Conservation (phyloP, 1,140 invertebrate species). For the Zaprionus kolodkinae region DNA sequence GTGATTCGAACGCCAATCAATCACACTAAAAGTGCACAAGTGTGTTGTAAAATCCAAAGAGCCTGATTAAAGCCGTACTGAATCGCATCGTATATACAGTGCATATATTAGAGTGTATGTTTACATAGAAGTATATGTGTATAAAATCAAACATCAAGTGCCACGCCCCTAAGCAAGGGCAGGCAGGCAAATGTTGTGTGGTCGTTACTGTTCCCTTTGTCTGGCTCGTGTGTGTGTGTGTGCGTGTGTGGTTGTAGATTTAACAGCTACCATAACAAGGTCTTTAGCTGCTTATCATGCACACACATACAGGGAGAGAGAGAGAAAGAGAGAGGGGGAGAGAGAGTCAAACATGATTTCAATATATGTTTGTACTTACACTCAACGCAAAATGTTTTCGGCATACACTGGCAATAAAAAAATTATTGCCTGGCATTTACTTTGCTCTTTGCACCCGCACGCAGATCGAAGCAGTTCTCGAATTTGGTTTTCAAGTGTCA, state of each 20-base stretch:
- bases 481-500: slow-evolving; percentile 63
- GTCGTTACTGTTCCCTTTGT: slow-evolving; percentile 39
- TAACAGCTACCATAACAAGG: slow-evolving; percentile 71
- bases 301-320: slow-evolving; percentile 10
- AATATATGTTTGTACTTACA: slow-evolving; percentile 65
- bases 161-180: slow-evolving; percentile 38
- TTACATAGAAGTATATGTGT: background rate
- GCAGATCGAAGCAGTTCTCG: slow-evolving; percentile 52
- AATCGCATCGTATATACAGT: slow-evolving; percentile 60
- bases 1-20: slow-evolving; percentile 55
- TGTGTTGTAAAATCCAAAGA: slow-evolving; percentile 67
- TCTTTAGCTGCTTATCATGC: slow-evolving; percentile 67
- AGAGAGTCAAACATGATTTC: slow-evolving; percentile 58
- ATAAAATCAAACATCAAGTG: slow-evolving; percentile 61
- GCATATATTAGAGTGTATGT: slow-evolving; percentile 32
- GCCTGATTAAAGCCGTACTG: slow-evolving; percentile 67
- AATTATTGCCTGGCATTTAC: slow-evolving; percentile 71
- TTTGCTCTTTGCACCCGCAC: background rate
- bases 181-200: slow-evolving; percentile 29
- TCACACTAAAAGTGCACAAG: slow-evolving; percentile 73
- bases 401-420: slow-evolving; percentile 70
- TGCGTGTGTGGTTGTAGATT: slow-evolving; percentile 45
- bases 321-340: slow-evolving; percentile 7
- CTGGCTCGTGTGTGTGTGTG: slow-evolving; percentile 15
- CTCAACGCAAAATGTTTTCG: slow-evolving; percentile 68